Base-by-base conservation (phyloP, 1,140 invertebrate species). In the Drosophila albomicans region DNA sequence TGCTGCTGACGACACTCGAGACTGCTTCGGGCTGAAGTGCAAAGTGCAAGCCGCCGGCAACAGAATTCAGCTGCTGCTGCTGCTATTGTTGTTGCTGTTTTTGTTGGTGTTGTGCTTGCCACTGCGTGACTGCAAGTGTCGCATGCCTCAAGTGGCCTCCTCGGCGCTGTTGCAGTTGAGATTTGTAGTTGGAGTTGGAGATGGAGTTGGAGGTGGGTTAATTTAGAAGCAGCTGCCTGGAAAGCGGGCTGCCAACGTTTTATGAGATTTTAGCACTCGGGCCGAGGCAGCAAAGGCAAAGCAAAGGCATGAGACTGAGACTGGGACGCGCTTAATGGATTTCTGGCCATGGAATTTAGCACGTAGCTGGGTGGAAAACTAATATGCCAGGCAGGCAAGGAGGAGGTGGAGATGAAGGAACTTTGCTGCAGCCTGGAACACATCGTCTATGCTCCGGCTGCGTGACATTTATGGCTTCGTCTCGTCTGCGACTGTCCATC, bases 391-490 rank as follows among this genome's bases (percentile, higher is more conserved):
- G 43, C 7, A 32, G 35, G 43, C 7, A 32, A 54, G 30, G 20
- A 56, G 32, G 43, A 38, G 35, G 35, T 3, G 7, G 5, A 32
- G 20, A 32, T 11, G 35, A 25, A 25, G 20, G 20, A 25, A 25
- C 7, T 10, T 3, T 38, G 41, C 35, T 45, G 15, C 10, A 43
- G 61, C 71, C 49, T 45, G 64, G 15, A 43, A 43, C 16, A 72
- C 61, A 30, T 64, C 6, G 54, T 3, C 16, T 63, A 65, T 59
- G 65, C 32, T 58, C 62, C 41, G 57, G 58, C 69, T 76, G 66
- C 69, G 85, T 88, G 84, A 87, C 84, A 87, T 87, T 87, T 87
- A 88, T 89, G 84, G 84, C 84, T 89, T 87, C 84, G 75, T 79
- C 84, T 87, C 80, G 74, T 79, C 84, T 73, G 56, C 62, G 49